Conservation (phyloP, 1,140 invertebrate species). For the Drosophila takahashii region DNA sequence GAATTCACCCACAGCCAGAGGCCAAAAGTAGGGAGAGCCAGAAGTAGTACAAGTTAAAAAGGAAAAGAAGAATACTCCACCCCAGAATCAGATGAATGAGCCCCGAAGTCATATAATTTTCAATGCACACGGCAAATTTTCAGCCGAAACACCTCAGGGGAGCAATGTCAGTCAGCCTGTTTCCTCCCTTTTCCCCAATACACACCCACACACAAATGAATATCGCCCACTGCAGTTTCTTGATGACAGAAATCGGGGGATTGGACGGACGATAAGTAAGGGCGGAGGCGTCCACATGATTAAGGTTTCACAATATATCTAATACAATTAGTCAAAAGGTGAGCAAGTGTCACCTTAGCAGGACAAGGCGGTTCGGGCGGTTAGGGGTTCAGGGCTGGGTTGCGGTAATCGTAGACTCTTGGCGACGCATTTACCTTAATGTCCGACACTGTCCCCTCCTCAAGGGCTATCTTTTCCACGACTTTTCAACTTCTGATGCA, state of each 20-base stretch:
- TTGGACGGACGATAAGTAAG: slow-evolving; percentile 15
- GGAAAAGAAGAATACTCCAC: slow-evolving; percentile 10
- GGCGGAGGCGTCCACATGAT: slow-evolving; percentile 65
- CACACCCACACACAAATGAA: neutral
- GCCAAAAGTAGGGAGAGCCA: neutral
- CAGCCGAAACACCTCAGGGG: slow-evolving; percentile 43
- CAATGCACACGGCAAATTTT: slow-evolving; percentile 56
- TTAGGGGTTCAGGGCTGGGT: slow-evolving; percentile 21
- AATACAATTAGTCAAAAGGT: slow-evolving; percentile 82
- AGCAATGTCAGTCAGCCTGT: slow-evolving; percentile 38
- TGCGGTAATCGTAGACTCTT: slow-evolving; percentile 73
- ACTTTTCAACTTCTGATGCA: slow-evolving; percentile 74
- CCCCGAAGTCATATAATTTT: slow-evolving; percentile 46
- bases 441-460: slow-evolving; percentile 38
- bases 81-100: slow-evolving; percentile 18
- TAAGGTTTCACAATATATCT: slow-evolving; percentile 82
- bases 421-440: slow-evolving; percentile 53
- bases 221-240: slow-evolving; percentile 45
- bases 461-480: slow-evolving; percentile 31
- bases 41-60: neutral
- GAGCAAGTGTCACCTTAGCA: slow-evolving; percentile 29
- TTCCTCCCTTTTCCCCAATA: neutral
- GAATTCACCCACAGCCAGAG: neutral
- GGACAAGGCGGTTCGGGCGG: slow-evolving; percentile 3
- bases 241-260: slow-evolving; percentile 16